Evolutionary conservation across 2,888 invertebrate genomes (phyloP).

Genomic region (Eupithecia centaureata): DNA sequence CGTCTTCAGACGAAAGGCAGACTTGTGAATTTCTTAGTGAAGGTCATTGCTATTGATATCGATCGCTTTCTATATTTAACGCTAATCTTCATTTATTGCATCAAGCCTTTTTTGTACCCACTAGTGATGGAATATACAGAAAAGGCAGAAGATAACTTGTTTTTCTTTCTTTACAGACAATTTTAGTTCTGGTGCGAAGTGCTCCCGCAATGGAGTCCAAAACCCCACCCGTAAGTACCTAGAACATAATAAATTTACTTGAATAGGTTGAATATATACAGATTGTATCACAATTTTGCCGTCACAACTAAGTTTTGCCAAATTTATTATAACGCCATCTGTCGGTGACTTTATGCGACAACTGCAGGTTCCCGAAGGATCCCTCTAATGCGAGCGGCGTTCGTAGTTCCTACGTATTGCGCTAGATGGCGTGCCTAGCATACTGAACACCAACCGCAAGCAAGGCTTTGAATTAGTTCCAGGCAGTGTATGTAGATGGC

Average conservation of each 20-base stretch:
- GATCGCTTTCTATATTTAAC: conserved; percentile 39
- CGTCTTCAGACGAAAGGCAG: conserved; percentile 43
- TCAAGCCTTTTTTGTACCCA: conserved; percentile 3
- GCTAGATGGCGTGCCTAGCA: conserved; percentile 37
- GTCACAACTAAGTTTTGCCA: conserved; percentile 59
- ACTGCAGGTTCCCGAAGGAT: conserved; percentile 46
- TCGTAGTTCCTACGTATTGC: conserved; percentile 15
- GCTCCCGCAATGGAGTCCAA: conserved; percentile 63
- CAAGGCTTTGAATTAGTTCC: conserved; percentile 8
- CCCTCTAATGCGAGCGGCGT: conserved; percentile 13
- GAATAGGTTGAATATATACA: conserved; percentile 28
- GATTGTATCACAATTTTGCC: conserved; percentile 42
- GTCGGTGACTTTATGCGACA: conserved; percentile 43
- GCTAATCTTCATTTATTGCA: conserved; percentile 6
- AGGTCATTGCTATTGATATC: conserved; percentile 53
- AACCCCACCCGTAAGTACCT: conserved; percentile 77
- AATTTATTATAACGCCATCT: conserved; percentile 64
- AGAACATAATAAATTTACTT: conserved; percentile 33
- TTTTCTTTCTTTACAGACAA: conserved; percentile 67
- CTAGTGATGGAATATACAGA: not conserved
- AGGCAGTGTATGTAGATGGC: conserved; percentile 24
- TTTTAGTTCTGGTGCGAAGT: conserved; percentile 59
- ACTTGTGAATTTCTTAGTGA: conserved; percentile 49
- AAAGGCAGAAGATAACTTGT: not conserved
- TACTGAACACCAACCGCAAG: not conserved